Percentiles rank a stretch among this genome's conserved stretches.
phyloP scores from a whole-genome alignment of 2,888 invertebrate genomes.

The Campoplex nolae region DNA sequence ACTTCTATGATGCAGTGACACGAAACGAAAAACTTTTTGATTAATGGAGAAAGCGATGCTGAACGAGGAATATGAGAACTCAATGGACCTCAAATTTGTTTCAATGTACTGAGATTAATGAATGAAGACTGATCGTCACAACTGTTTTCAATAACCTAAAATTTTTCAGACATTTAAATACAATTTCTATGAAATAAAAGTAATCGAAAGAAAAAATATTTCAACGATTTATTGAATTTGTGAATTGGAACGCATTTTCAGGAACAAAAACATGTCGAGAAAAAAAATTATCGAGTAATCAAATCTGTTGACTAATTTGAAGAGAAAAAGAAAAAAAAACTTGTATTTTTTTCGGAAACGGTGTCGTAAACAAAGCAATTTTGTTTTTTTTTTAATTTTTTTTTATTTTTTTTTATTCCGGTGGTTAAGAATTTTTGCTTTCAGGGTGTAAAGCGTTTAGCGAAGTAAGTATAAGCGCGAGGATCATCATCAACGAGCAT shows the following conservation, averaged over 20 bases:
- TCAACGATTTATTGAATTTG: neutral
- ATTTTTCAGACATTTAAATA: neutral
- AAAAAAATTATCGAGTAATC: neutral
- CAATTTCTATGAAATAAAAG: neutral
- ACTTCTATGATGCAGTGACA: neutral
- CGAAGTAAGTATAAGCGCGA: constrained; percentile 4
- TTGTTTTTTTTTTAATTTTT: neutral
- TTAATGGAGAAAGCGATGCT: neutral
- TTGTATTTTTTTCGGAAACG: neutral
- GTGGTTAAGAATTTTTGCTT: neutral
- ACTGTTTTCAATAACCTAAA: neutral
- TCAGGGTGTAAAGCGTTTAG: constrained; percentile 2
- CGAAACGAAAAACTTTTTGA: neutral
- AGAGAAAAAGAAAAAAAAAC: neutral
- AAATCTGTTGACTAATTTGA: neutral
- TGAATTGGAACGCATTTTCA: neutral
- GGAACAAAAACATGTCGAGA: neutral
- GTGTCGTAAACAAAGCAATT: neutral
- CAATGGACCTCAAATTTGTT: too few species aligned
- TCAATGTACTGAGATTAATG: too few species aligned
- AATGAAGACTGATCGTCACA: neutral
- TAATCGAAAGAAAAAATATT: neutral
- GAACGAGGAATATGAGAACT: neutral
- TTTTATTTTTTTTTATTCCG: neutral
- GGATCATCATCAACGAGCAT: constrained; percentile 41